A percentile compares a stretch with the other conserved stretches of the same genome.
phyloP scores from a whole-genome alignment of 2,888 invertebrate species.

The Eulithis testata region DNA sequence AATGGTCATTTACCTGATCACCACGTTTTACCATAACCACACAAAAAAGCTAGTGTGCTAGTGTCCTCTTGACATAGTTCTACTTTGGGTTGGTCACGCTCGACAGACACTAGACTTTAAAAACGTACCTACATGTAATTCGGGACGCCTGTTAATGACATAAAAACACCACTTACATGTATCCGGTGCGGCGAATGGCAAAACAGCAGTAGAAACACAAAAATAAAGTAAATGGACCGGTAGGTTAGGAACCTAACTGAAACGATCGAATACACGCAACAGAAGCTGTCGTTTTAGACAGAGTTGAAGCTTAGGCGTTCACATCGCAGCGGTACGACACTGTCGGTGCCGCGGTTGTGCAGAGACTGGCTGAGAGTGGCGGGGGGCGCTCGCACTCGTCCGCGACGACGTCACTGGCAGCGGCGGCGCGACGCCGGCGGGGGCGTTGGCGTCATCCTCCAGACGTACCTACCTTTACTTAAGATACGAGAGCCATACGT shows the following conservation, averaged over 20 bases:
- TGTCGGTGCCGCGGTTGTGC: constrained; percentile 80
- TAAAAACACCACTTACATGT: constrained; percentile 76
- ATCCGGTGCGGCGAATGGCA: constrained; percentile 57
- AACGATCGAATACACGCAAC: constrained; percentile 67
- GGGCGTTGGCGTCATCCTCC: constrained; percentile 73
- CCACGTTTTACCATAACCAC: constrained; percentile 61
- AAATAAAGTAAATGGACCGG: constrained; percentile 64
- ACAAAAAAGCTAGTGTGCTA: constrained; percentile 47
- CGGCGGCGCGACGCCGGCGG: constrained; percentile 44
- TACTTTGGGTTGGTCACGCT: constrained; percentile 58
- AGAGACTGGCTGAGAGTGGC: constrained; percentile 67
- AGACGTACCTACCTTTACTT: constrained; percentile 46
- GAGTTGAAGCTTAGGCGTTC: constrained; percentile 75
- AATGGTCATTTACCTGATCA: constrained; percentile 57
- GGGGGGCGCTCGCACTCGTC: constrained; percentile 42
- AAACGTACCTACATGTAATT: constrained; percentile 58
- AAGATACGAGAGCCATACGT: constrained; percentile 21
- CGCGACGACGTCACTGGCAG: constrained; percentile 39
- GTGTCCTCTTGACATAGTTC: constrained; percentile 51
- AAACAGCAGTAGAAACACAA: constrained; percentile 62
- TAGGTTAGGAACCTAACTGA: constrained; percentile 58
- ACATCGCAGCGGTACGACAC: constrained; percentile 83
- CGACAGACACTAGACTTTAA: constrained; percentile 57
- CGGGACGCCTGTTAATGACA: constrained; percentile 64
- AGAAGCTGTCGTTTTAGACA: constrained; percentile 80